Evolutionary conservation across 2,113 vertebrate genomes (phyloP), one percentile per base, ranked within the genome.

Genomic region (Nesospiza acunhae): DNA sequence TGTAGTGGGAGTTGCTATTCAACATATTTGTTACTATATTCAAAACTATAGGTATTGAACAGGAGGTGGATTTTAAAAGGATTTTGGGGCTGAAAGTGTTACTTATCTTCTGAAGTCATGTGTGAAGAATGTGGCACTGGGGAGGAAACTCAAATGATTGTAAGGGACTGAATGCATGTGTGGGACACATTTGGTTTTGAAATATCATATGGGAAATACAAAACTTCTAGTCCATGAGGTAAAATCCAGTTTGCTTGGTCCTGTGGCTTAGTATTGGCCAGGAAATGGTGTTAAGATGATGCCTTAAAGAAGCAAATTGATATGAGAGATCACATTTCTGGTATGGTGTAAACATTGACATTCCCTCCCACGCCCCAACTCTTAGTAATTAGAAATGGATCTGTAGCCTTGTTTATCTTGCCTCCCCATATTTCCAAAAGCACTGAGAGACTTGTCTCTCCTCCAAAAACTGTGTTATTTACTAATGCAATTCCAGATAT

Each of bases 11-110:
- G 83, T 83, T 88, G 52, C 56, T 84, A 50, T 76, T 74, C 68
- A 93, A 50, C 18, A 4, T 83, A 87, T 74, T 92, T 89, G 75
- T 82, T 79, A 58, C 46, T 69, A 60, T 70, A 87, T 93, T 89
- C 83, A 84, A 27, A 95, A 70, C 55, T 87, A 58, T 70, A 84
- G 70, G 31, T 77, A 87, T 76, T 81, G 69, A 89, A 68, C 69
- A 87, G 70, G 67, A 90, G 47, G 52, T 66, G 70, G 60, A 72
- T 93, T 85, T 92, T 92, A 33, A 80, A 93, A 78, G 63, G n/a
- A 58, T n/a, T 49, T 75, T 8, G 55, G 50, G 55, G 31, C 55
- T 72, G 77, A 87, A 90, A 91, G 64, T 75, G 69, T 88, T 90
- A 58, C 55, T 88, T 78, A 13, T 52, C 41, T 77, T 92, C 86